phyloP scores from a whole-genome alignment of 1,140 invertebrate species.

The Samia ricini region DNA sequence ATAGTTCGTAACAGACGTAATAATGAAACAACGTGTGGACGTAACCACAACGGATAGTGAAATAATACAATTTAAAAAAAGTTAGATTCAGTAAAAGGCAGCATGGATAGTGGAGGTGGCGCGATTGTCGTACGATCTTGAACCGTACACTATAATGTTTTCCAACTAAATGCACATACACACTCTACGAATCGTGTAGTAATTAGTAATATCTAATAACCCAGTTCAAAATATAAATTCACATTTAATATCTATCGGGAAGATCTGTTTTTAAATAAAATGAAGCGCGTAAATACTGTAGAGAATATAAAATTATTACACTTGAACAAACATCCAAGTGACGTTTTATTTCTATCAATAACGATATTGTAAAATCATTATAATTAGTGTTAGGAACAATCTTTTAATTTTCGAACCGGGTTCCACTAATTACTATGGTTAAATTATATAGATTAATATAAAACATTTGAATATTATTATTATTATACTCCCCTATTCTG shows the following conservation, averaged over 20 bases:
- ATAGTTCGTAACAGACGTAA: constrained; percentile 4
- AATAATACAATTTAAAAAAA: constrained; percentile 28
- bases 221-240: no score
- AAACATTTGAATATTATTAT: not conserved
- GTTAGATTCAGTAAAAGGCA: constrained; percentile 29
- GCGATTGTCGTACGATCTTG: constrained; percentile 52
- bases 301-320: not conserved
- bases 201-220: not conserved
- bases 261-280: not conserved
- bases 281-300: not conserved
- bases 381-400: not conserved
- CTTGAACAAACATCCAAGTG: not conserved
- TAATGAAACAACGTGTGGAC: constrained; percentile 9
- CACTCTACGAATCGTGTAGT: constrained; percentile 17
- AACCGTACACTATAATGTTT: constrained; percentile 32
- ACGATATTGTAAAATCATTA: not conserved
- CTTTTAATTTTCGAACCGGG: not conserved
- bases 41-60: constrained; percentile 4
- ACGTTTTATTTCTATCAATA: not conserved
- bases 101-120: constrained; percentile 43
- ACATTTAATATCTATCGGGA: not conserved
- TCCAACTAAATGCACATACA: constrained; percentile 36
- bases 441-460: not conserved
- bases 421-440: not conserved
- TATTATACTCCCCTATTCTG: constrained; percentile 20